A percentile compares a stretch with the other conserved stretches of the same genome.
These are phyloP conservation scores for Tetramorium bicarinatum DNA, from an alignment of 2,888 invertebrate species.

Conservation along the genomic window DNA sequence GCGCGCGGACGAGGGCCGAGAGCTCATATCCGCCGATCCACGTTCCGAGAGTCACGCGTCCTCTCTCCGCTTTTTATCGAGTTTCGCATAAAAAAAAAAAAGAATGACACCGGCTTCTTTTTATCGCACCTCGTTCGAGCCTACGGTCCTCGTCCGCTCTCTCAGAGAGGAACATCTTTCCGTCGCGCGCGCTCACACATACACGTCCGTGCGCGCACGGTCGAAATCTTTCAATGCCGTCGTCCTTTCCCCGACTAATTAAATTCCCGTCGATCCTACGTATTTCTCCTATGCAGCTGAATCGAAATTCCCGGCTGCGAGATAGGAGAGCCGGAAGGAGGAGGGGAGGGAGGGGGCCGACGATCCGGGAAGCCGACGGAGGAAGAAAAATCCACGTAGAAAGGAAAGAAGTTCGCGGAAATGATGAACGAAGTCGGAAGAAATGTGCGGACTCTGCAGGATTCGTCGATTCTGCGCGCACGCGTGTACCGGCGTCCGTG, in stretches of 20 bases:
- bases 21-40: conserved; percentile 35
- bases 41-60: background rate
- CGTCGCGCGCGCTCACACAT: background rate
- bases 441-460: conserved; percentile 29
- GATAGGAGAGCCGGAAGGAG: background rate
- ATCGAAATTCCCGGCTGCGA: conserved; percentile 68
- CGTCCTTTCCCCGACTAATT: conserved; percentile 69
- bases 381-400: conserved; percentile 49
- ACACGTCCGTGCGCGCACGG: background rate
- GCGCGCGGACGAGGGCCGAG: background rate
- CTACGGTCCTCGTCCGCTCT: conserved; percentile 22
- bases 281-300: conserved; percentile 61
- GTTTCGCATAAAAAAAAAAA: conserved; percentile 30
- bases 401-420: conserved; percentile 43
- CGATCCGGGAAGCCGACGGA: conserved; percentile 30
- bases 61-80: conserved; percentile 34
- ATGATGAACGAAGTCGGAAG: conserved; percentile 32
- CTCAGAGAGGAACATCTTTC: conserved; percentile 4
- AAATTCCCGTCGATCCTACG: conserved; percentile 75
- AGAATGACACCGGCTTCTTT: conserved; percentile 32
- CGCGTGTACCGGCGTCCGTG: conserved; percentile 25
- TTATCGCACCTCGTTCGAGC: conserved; percentile 33
- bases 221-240: conserved; percentile 43
- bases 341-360: background rate
- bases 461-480: conserved; percentile 40